Percentiles rank a stretch among this genome's conserved stretches.
Evolutionary conservation across 2,797 vertebrate species (phyloP).

Genomic region (Fundulus diaphanus): DNA sequence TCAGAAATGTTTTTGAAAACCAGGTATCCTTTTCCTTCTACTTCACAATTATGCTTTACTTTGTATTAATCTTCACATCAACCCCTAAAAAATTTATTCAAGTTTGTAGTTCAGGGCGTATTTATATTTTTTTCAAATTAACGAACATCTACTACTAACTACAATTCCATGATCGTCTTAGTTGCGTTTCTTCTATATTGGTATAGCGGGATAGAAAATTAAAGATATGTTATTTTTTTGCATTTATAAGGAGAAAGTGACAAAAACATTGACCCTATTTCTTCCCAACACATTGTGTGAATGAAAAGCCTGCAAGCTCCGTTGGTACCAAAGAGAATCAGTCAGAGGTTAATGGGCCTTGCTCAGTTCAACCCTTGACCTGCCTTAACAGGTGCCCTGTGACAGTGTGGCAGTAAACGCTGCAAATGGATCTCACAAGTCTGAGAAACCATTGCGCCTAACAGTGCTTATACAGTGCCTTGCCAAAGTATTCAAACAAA

Average conservation of each 20-base stretch:
- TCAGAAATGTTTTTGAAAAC: background rate
- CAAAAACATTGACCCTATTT: background rate
- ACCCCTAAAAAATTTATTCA: background rate
- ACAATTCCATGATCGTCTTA: background rate
- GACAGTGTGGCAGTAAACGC: background rate
- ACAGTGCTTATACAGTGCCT: background rate
- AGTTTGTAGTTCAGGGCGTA: background rate
- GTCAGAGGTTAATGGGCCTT: constrained; percentile 22
- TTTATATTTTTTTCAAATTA: background rate
- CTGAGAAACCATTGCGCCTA: background rate
- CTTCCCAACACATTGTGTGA: background rate
- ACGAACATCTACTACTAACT: background rate
- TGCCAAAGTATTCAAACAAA: background rate
- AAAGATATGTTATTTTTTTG: background rate
- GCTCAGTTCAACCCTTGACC: constrained; percentile 57
- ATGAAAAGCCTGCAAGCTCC: background rate
- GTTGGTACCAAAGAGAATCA: constrained; percentile 22
- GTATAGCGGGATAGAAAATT: background rate
- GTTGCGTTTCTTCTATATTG: too few species aligned
- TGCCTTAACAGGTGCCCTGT: constrained; percentile 44
- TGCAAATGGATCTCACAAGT: constrained; percentile 23
- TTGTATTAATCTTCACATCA: background rate
- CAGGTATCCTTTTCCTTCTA: background rate
- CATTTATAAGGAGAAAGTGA: background rate
- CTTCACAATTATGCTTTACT: background rate